These are phyloP conservation scores for Neomonachus schauinslandi DNA, from an alignment of 2,113 vertebrate species.

Conservation along the genomic window DNA sequence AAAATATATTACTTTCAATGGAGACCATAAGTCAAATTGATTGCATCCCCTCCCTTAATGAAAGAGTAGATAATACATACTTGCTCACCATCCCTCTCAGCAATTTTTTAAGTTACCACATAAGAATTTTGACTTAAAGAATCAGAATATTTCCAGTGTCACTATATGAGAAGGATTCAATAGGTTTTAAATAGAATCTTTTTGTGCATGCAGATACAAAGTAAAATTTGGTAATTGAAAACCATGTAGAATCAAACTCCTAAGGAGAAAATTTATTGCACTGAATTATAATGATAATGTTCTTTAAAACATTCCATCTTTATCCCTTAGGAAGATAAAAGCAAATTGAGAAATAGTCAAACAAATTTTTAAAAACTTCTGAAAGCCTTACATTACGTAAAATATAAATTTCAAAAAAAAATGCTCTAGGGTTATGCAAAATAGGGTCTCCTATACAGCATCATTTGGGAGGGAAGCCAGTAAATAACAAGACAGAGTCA, in stretches of 20 bases:
- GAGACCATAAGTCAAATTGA: neutral
- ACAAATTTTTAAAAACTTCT: neutral
- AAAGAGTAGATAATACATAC: neutral
- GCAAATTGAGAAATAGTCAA: neutral
- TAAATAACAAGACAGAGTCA: neutral
- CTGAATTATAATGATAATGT: neutral
- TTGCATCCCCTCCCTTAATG: neutral
- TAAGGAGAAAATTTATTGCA: neutral
- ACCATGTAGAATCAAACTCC: neutral
- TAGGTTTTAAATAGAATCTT: neutral
- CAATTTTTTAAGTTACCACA: neutral
- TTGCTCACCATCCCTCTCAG: neutral
- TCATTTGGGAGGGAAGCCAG: neutral
- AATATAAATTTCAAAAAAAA: neutral
- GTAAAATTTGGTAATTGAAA: neutral
- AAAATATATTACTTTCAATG: neutral
- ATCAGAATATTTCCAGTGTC: constrained; percentile 9
- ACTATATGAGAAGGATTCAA: neutral
- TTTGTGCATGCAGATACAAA: neutral
- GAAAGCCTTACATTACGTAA: neutral
- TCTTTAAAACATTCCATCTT: constrained; percentile 12
- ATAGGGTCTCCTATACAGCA: neutral
- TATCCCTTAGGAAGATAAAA: neutral
- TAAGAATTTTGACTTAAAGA: constrained; percentile 14
- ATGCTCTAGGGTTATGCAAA: neutral